Conservation (phyloP, 2,113 vertebrate species). For the Piaya cayana region DNA sequence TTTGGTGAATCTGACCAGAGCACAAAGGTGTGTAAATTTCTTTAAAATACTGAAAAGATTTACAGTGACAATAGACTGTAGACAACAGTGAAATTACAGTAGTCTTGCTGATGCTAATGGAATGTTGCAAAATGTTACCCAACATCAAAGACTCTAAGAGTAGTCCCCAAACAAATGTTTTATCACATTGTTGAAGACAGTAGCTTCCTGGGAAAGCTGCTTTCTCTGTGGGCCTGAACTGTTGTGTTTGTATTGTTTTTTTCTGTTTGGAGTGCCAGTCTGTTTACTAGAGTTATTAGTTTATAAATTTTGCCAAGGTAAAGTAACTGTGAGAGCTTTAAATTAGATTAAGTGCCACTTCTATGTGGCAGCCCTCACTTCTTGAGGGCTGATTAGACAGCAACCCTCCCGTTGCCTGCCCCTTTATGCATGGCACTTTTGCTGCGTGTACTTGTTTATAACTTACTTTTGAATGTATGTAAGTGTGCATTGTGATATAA, state of each 20-base stretch:
- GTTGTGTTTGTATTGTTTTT: slow-evolving; percentile 61
- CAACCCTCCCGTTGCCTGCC: slow-evolving; percentile 73
- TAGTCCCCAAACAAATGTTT: slow-evolving; percentile 5
- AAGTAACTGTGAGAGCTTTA: slow-evolving; percentile 80
- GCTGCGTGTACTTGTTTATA: slow-evolving; percentile 72
- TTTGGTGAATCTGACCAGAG: not conserved
- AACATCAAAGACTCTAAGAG: not conserved
- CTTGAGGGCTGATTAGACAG: slow-evolving; percentile 82
- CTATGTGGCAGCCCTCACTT: slow-evolving; percentile 76
- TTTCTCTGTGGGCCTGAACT: not conserved
- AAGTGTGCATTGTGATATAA: slow-evolving; percentile 34
- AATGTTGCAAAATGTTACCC: not conserved
- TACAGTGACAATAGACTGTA: not conserved
- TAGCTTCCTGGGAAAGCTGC: slow-evolving; percentile 18
- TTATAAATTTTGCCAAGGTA: slow-evolving; percentile 80
- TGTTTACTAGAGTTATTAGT: slow-evolving; percentile 80
- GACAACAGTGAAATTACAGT: not conserved
- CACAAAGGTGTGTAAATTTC: not conserved
- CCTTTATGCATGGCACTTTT: slow-evolving; percentile 59
- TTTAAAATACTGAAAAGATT: slow-evolving; percentile 24
- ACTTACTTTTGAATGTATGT: slow-evolving; percentile 71
- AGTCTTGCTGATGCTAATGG: not conserved
- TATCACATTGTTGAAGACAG: not conserved
- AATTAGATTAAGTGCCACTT: slow-evolving; percentile 85
- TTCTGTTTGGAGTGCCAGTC: slow-evolving; percentile 71